phyloP scores from a whole-genome alignment of 2,113 vertebrate species.

The Saccopteryx bilineata region DNA sequence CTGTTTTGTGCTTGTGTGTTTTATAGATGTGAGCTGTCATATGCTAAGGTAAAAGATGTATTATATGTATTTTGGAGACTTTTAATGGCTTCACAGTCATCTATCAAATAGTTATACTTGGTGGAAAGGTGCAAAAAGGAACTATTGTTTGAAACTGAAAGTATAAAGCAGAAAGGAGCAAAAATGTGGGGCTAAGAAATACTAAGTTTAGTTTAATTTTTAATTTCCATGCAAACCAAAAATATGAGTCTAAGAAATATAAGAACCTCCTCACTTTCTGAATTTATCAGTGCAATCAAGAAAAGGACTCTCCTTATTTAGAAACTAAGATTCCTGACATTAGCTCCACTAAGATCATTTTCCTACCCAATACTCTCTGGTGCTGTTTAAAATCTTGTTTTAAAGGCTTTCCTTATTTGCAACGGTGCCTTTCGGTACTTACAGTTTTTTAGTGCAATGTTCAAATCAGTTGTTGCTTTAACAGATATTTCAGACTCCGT shows the following conservation, averaged over 20 bases:
- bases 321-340: neutral
- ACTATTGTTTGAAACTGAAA: neutral
- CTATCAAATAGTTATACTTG: neutral
- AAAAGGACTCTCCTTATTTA: neutral
- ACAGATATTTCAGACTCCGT: constrained; percentile 59
- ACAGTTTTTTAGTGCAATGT: constrained; percentile 69
- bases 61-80: neutral
- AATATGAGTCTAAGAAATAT: neutral
- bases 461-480: constrained; percentile 63
- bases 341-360: neutral
- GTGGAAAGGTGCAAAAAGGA: neutral
- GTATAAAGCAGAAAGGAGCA: neutral
- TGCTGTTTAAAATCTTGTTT: neutral
- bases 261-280: neutral
- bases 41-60: neutral
- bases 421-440: constrained; percentile 47
- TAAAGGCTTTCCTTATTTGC: neutral
- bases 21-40: neutral
- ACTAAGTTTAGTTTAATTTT: constrained; percentile 21
- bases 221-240: constrained; percentile 24
- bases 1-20: constrained; percentile 19
- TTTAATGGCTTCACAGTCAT: neutral
- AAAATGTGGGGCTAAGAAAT: neutral
- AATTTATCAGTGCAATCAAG: neutral
- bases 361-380: neutral